phyloP scores from a whole-genome alignment of 2,797 vertebrate genomes.

The Acipenser oxyrinchus region DNA sequence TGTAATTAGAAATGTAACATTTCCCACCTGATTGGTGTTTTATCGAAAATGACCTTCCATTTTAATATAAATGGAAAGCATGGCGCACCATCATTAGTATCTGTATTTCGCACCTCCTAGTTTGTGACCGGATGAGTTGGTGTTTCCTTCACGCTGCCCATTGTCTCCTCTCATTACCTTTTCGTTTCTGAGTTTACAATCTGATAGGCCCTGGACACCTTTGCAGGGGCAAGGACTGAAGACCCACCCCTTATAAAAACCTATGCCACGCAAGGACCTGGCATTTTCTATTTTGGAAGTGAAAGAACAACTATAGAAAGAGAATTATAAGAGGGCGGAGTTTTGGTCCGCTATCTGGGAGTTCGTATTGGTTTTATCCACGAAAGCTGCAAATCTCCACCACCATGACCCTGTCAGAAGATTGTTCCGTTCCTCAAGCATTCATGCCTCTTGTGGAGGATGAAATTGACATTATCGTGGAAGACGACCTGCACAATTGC shows the following conservation, averaged over 20 bases:
- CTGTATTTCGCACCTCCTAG: too few species aligned
- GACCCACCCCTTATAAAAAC: conserved; percentile 46
- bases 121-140: too few species aligned
- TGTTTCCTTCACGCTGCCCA: too few species aligned
- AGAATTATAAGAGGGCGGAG: neutral
- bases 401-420: conserved; percentile 57
- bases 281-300: conserved; percentile 22
- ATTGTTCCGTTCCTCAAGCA: conserved; percentile 39
- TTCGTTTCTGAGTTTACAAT: conserved; percentile 42
- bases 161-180: neutral
- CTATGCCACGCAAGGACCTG: conserved; percentile 21
- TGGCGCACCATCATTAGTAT: too few species aligned
- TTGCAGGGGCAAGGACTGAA: conserved; percentile 38
- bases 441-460: conserved; percentile 40
- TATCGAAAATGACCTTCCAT: too few species aligned
- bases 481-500: conserved; percentile 33
- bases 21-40: too few species aligned
- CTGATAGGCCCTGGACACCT: conserved; percentile 59
- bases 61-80: too few species aligned
- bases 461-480: conserved; percentile 57
- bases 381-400: conserved; percentile 3
- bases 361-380: conserved; percentile 14
- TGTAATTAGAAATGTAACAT: too few species aligned
- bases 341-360: conserved; percentile 11
- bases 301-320: neutral